Percentiles rank a stretch among this genome's conserved stretches.
Evolutionary conservation across 2,113 vertebrate genomes (phyloP).

Genomic region (Empidonax alnorum): DNA sequence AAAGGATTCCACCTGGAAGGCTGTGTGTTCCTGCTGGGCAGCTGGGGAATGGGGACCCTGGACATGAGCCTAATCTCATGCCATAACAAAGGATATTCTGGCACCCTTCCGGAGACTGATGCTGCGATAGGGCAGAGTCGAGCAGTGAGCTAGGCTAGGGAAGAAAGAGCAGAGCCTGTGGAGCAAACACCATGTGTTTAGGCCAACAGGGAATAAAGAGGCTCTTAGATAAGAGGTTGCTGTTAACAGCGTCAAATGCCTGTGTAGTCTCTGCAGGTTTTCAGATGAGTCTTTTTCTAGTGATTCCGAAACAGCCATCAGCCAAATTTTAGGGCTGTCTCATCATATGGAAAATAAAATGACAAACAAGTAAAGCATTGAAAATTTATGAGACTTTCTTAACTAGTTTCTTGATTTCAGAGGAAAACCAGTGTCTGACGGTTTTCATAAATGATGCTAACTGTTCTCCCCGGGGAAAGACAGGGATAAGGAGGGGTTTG

Average conservation of each 20-base stretch:
- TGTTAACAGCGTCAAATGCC: not conserved
- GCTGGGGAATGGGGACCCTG: not conserved
- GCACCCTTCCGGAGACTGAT: constrained; percentile 17
- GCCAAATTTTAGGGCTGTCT: constrained; percentile 2
- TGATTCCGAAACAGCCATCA: constrained; percentile 20
- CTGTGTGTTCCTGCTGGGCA: not conserved
- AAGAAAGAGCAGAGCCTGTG: constrained; percentile 25
- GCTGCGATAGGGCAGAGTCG: not conserved
- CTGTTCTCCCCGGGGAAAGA: not conserved
- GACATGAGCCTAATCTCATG: not conserved
- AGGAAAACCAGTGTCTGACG: not conserved
- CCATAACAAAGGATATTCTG: not conserved
- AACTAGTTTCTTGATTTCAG: not conserved
- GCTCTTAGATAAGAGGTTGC: constrained; percentile 30
- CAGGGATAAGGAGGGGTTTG: not conserved
- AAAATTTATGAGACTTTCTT: not conserved
- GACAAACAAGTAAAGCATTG: constrained; percentile 19
- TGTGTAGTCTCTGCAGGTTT: constrained; percentile 47
- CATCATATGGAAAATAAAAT: not conserved
- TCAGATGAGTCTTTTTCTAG: not conserved
- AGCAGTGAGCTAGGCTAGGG: not conserved
- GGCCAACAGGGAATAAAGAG: constrained; percentile 24
- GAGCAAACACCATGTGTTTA: constrained; percentile 3
- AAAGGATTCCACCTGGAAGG: not conserved
- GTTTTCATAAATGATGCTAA: not conserved